phyloP scores from a whole-genome alignment of 2,888 invertebrate genomes.

The Cephus runcator region DNA sequence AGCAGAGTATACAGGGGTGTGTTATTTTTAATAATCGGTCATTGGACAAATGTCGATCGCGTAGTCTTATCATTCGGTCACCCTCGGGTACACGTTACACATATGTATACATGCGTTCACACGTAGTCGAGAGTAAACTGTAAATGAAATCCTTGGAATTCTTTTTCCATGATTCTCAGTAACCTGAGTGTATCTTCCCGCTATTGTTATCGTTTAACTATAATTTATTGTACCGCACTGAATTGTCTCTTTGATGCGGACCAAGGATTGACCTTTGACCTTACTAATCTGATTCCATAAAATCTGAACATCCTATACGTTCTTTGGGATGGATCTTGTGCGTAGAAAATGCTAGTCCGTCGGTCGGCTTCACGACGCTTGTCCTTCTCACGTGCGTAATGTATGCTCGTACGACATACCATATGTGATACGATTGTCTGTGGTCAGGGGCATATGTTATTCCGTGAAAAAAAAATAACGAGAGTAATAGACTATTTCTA shows the following conservation, averaged over 20 bases:
- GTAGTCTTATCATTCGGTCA: neutral
- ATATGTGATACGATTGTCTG: neutral
- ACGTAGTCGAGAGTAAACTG: neutral
- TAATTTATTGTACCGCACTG: neutral
- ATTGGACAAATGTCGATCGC: neutral
- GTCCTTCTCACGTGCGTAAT: neutral
- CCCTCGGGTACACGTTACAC: neutral
- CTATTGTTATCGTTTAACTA: neutral
- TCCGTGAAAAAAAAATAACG: neutral
- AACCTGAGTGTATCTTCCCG: neutral
- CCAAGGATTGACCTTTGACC: neutral
- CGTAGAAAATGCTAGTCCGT: neutral
- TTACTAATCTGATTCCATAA: neutral
- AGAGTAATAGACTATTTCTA: neutral
- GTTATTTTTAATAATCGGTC: conserved; percentile 19
- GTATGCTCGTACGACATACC: neutral
- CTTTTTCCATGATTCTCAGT: neutral
- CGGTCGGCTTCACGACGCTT: neutral
- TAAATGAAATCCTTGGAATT: neutral
- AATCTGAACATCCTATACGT: neutral
- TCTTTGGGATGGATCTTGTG: neutral
- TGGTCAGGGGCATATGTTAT: neutral
- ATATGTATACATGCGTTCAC: neutral
- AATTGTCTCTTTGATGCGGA: neutral
- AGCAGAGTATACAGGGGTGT: conserved; percentile 3